Evolutionary conservation across 2,797 vertebrate species (phyloP).

Genomic region (Neosilurus mollespiculum): DNA sequence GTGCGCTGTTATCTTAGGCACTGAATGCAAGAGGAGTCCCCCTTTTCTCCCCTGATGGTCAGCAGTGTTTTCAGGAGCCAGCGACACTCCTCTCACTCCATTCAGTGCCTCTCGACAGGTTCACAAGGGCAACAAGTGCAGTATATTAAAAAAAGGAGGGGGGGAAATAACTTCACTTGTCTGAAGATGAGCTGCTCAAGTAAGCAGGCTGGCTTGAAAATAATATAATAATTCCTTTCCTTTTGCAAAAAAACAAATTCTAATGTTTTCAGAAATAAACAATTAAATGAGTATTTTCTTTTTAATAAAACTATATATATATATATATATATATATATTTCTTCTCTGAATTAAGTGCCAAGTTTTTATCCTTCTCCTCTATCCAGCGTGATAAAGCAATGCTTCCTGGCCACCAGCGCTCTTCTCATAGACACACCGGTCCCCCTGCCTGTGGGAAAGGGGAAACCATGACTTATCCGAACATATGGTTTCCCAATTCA

Average conservation of each 20-base stretch:
- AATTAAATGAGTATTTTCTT: background rate
- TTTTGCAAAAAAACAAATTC: conserved; percentile 60
- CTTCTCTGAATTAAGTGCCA: background rate
- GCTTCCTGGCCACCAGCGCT: conserved; percentile 63
- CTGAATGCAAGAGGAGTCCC: conserved; percentile 80
- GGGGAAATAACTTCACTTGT: conserved; percentile 82
- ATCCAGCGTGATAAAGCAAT: conserved; percentile 57
- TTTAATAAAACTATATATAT: no score
- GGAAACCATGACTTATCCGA: conserved; percentile 90
- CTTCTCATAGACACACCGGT: conserved; percentile 76
- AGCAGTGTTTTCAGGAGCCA: conserved; percentile 86
- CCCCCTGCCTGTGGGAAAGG: conserved; percentile 87
- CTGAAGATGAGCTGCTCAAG: conserved; percentile 77
- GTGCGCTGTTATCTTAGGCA: conserved; percentile 93
- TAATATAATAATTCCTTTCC: no score
- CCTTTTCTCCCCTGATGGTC: conserved; percentile 83
- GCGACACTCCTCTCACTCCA: conserved; percentile 84
- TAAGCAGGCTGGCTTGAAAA: conserved; percentile 77
- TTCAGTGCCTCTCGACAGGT: conserved; percentile 89
- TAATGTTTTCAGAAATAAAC: background rate
- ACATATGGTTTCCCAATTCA: conserved; percentile 94
- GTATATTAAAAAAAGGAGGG: conserved; percentile 81
- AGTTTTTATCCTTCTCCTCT: background rate
- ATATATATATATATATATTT: no score
- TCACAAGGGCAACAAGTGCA: conserved; percentile 91